Conservation (phyloP, 2,797 vertebrate species). For the Triplophysa bombifrons region DNA sequence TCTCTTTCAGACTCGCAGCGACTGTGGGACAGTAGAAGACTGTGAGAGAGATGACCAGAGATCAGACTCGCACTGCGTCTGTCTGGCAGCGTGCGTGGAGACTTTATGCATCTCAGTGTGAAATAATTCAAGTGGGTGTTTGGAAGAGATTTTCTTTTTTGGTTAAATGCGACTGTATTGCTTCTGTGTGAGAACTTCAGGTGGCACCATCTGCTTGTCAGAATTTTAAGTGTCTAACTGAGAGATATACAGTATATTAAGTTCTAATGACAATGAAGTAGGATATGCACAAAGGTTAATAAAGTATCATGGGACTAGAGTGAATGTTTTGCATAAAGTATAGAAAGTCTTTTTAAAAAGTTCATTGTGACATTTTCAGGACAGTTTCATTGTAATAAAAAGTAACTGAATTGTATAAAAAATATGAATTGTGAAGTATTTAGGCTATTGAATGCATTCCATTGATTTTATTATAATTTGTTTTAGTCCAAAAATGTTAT, state of each 20-base stretch:
- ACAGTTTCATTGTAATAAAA: too few relatives aligned
- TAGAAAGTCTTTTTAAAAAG: not conserved
- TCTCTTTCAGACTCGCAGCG: slow-evolving; percentile 40
- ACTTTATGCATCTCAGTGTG: slow-evolving; percentile 41
- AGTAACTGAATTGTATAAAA: too few relatives aligned
- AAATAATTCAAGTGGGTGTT: slow-evolving; percentile 30
- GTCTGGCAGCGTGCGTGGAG: slow-evolving; percentile 39
- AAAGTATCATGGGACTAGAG: too few relatives aligned
- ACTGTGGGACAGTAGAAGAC: slow-evolving; percentile 47
- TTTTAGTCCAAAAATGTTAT: too few relatives aligned
- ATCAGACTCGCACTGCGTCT: slow-evolving; percentile 48
- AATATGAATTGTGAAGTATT: too few relatives aligned
- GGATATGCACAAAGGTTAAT: too few relatives aligned
- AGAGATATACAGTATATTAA: slow-evolving; percentile 4
- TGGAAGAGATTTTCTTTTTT: slow-evolving; percentile 14
- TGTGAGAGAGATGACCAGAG: slow-evolving; percentile 51
- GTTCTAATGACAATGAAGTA: not conserved
- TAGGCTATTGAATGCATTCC: too few relatives aligned
- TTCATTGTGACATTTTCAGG: not conserved
- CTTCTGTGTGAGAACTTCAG: slow-evolving; percentile 66
- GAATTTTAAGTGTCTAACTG: not conserved
- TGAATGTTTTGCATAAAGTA: not conserved
- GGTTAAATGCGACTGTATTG: not conserved
- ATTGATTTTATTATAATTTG: too few relatives aligned
- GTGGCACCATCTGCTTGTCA: slow-evolving; percentile 64